These are phyloP conservation scores for Nothobranchius kuhntae DNA, from an alignment of 2,113 vertebrate species.

Conservation along the genomic window DNA sequence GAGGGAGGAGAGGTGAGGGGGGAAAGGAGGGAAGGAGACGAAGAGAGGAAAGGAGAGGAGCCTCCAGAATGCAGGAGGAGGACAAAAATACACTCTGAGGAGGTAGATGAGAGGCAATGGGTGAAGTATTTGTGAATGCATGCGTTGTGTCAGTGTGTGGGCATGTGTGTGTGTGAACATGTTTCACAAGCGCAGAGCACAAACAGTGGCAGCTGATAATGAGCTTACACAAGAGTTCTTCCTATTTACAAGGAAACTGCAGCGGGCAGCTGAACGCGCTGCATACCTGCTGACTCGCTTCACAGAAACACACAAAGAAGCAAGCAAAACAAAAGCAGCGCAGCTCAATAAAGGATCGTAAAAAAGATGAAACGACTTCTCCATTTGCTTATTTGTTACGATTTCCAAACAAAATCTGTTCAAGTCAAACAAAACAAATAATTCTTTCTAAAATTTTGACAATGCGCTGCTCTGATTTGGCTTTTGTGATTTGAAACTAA, in stretches of 20 bases:
- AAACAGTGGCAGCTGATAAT: slow-evolving; percentile 53
- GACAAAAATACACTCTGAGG: slow-evolving; percentile 26
- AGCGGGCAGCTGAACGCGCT: slow-evolving; percentile 41
- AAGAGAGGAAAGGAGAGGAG: slow-evolving; percentile 18
- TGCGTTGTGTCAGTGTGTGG: slow-evolving; percentile 3
- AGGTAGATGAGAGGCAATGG: slow-evolving; percentile 23
- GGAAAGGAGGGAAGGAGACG: slow-evolving; percentile 6
- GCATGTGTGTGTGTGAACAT: slow-evolving; percentile 11
- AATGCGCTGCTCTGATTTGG: too few species aligned
- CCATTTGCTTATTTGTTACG: background rate
- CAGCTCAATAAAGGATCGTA: background rate
- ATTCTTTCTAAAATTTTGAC: too few species aligned
- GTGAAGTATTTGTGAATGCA: slow-evolving; percentile 11
- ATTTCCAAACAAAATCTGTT: background rate
- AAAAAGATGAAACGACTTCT: too few species aligned
- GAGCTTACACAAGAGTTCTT: slow-evolving; percentile 55
- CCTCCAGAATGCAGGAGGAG: slow-evolving; percentile 17
- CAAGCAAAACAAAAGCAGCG: background rate
- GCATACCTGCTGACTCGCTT: slow-evolving; percentile 44
- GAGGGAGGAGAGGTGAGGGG: slow-evolving; percentile 10
- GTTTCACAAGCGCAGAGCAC: slow-evolving; percentile 36
- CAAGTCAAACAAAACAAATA: background rate
- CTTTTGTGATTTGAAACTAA: background rate
- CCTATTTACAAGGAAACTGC: slow-evolving; percentile 59
- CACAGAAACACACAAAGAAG: slow-evolving; percentile 13